Base-by-base conservation (phyloP, 2,113 vertebrate genomes). In the Sprattus sprattus region DNA sequence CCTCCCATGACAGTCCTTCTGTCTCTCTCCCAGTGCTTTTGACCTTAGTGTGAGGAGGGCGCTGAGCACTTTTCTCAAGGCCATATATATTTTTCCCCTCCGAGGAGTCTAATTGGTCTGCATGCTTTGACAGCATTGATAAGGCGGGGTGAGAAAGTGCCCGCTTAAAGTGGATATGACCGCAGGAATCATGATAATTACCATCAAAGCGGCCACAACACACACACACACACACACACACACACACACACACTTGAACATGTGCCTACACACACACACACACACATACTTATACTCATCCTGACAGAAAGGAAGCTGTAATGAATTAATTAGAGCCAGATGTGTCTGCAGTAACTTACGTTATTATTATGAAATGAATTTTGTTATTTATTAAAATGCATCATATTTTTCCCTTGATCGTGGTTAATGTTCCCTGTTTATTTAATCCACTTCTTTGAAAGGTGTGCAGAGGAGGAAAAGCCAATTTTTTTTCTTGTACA, bases 271-370 rank as follows among this genome's bases (percentile, higher is more conserved):
- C 83, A 84, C 84, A n/a, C 57, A 39, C 39, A 39, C 39, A 39
- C 39, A 39, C 39, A 39, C 39, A 39, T 39, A 39, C 39, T 39
- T 1, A 88, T 82, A 82, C 60, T 20, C 83, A 64, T 85, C 81
- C 32, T 44, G 85, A 85, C 86, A 83, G 46, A 91, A 91, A 87
- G 87, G 83, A 86, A 88, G 89, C 88, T 64, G 83, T 82, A 90
- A 86, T 92, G 86, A 91, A 89, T 93, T 90, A 85, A 88, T 88
- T 91, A 88, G 82, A 84, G 67, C 83, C 84, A n/a, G 67, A 82
- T 90, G 82, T 87, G 80, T 89, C 83, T 85, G 84, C 85, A 75
- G 54, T 89, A 82, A 88, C 88, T 81, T 84, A 75, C 67, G 4
- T 4, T 47, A 64, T 75, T 75, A 84, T 87, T 86, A 86, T 86